Evolutionary conservation across 2,797 vertebrate species (phyloP).

Genomic region (Sandelia bainsii): DNA sequence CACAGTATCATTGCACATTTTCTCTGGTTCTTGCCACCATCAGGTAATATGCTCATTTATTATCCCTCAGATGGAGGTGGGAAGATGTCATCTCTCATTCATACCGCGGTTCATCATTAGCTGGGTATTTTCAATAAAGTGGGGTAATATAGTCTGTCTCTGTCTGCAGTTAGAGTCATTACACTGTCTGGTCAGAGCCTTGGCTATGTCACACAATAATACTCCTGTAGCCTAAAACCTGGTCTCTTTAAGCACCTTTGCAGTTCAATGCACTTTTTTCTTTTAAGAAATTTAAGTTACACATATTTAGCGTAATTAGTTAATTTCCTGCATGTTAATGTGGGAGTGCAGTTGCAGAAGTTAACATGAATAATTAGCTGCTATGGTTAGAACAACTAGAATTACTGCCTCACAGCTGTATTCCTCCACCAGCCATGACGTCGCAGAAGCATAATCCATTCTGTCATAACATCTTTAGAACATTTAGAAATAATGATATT

Average conservation of each 20-base stretch:
- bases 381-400: too few species aligned
- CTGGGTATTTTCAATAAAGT: constrained; percentile 10
- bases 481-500: too few species aligned
- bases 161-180: background rate
- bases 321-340: too few species aligned
- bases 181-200: background rate
- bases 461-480: background rate
- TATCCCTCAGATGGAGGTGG: constrained; percentile 22
- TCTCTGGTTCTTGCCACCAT: background rate
- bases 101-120: constrained; percentile 17
- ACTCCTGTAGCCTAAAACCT: background rate
- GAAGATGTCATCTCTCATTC: constrained; percentile 15
- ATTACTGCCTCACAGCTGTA: too few species aligned
- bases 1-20: background rate
- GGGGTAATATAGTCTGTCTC: constrained; percentile 1
- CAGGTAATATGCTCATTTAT: constrained; percentile 37
- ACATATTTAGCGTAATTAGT: background rate
- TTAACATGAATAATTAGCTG: too few species aligned
- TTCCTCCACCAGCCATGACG: background rate
- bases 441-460: background rate
- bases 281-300: background rate
- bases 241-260: background rate
- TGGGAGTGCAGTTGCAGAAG: too few species aligned
- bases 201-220: background rate
- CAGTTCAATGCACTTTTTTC: background rate